phyloP scores from a whole-genome alignment of 2,113 vertebrate species.

The Centrocercus urophasianus region DNA sequence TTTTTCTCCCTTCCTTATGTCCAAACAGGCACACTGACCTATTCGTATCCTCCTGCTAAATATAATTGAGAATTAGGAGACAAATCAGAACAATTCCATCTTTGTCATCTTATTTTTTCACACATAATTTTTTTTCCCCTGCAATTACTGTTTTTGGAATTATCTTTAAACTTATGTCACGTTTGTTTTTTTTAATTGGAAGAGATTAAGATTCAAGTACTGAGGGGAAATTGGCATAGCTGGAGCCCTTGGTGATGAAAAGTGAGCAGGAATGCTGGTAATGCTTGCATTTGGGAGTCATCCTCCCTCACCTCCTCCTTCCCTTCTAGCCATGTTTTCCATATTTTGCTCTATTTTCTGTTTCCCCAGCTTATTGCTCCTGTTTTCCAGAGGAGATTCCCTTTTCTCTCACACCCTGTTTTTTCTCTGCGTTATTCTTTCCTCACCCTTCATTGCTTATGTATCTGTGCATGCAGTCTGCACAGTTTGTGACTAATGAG shows the following conservation, averaged over 20 bases:
- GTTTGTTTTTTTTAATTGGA: neutral
- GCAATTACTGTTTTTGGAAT: neutral
- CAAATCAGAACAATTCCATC: neutral
- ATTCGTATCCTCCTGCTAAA: neutral
- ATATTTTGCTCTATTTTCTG: neutral
- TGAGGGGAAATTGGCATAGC: neutral
- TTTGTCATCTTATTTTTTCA: neutral
- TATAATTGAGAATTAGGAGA: neutral
- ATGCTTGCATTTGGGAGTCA: neutral
- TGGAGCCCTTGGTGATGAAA: neutral
- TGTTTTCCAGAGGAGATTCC: neutral
- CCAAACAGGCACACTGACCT: constrained; percentile 19
- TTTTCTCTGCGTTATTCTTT: neutral
- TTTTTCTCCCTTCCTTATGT: constrained; percentile 48
- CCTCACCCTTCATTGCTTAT: neutral
- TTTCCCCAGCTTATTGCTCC: neutral
- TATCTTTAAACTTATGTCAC: neutral
- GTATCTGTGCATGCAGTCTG: neutral
- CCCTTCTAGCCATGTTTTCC: neutral
- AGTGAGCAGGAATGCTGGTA: neutral
- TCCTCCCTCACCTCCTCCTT: neutral
- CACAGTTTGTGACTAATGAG: neutral
- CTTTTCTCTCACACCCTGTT: neutral
- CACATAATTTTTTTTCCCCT: neutral
- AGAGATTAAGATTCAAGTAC: neutral